Base-by-base conservation (phyloP, 2,113 vertebrate genomes). In the Rattus rattus region DNA sequence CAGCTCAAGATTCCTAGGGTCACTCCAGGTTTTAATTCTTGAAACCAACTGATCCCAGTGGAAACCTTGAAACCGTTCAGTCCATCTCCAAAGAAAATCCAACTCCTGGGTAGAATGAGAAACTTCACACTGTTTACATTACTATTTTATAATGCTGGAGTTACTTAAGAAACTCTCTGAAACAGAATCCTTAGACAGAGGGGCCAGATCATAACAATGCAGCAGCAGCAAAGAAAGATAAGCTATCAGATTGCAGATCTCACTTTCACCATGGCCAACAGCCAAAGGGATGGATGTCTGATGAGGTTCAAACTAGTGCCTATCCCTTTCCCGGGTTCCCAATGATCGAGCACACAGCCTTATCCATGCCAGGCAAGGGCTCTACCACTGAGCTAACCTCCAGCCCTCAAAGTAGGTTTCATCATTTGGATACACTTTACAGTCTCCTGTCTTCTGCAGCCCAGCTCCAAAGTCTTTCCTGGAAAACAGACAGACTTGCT, bases 161-260 rank as follows among this genome's bases (percentile, higher is more conserved):
- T 95, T 97, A 77, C 61, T 97, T 52, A 95, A 97, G 88, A 96
- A 95, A 94, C 59, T 36, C 65, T 90, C 88, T 94, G 90, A 88
- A 96, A 91, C 36, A 94, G 76, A 96, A 89, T 80, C 77, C 69
- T 91, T 91, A 94, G 63, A 81, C 43, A 54, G 83, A 94, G n/a
- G 90, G 36, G 24, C 65, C 47, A 90, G 75, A 95, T 95, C 49
- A 91, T 87, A 90, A 88, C 69, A 39, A 86, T 69, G 87, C 92
- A 54, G 54, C 43, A 91, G 75, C 77, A 94, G 76, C 92, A 61
- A 87, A 85, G 77, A 88, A 69, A 92, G 73, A 88, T 47, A 47
- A 91, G 47, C 91, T 56, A 80, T 67, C 65, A 92, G 73, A 69
- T 26, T 47, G 65, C 91, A 96, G 89, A 93, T 95, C 88, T 95